Conservation (phyloP, 2,113 vertebrate genomes). For the Aptenodytes forsteri region DNA sequence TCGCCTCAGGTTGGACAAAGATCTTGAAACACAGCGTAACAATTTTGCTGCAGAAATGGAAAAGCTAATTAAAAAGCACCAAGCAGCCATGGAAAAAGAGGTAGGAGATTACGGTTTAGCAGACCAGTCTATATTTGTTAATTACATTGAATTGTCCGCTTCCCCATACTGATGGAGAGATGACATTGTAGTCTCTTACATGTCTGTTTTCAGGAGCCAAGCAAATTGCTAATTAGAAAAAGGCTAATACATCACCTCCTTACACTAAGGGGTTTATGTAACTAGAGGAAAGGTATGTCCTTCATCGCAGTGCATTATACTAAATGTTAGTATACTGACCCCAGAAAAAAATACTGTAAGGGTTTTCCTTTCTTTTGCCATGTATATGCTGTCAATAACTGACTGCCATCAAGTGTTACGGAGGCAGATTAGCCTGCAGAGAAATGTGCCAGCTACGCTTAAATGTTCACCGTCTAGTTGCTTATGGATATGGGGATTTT, state of each 20-base stretch:
- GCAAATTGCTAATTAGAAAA: conserved; percentile 24
- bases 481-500: background rate
- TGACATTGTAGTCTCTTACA: conserved; percentile 27
- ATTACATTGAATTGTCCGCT: background rate
- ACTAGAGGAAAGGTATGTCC: conserved; percentile 38
- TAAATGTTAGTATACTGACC: background rate
- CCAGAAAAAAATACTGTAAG: background rate
- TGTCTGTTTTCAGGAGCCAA: conserved; percentile 40
- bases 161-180: background rate
- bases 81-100: conserved; percentile 96
- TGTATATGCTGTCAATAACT: background rate
- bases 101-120: conserved; percentile 67
- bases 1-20: conserved; percentile 95
- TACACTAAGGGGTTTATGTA: conserved; percentile 37
- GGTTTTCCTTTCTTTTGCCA: background rate
- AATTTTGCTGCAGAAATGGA: conserved; percentile 97
- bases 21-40: conserved; percentile 96
- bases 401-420: background rate
- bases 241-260: conserved; percentile 18
- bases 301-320: background rate
- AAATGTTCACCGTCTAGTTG: background rate
- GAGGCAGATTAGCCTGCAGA: background rate
- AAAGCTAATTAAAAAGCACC: conserved; percentile 97
- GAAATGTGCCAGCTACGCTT: background rate
- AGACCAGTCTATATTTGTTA: background rate